Base-by-base conservation (phyloP, 2,888 invertebrate species). In the Cosmorhoe ocellata region DNA sequence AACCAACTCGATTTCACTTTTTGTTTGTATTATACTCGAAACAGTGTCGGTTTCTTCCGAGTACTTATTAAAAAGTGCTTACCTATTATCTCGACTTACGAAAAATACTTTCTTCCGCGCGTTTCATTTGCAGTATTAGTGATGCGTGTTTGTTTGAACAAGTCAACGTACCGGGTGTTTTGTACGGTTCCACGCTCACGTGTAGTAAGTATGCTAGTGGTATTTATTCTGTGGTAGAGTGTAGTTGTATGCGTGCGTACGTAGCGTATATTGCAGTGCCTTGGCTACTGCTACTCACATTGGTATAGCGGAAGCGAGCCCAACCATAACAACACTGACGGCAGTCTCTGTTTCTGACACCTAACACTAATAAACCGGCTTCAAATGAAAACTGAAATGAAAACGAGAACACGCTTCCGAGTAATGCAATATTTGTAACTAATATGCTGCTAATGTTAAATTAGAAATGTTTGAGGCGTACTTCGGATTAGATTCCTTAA, bases 271-370 rank as follows among this genome's bases (percentile, higher is more conserved):
- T 32, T 40, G 47, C 46, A 51, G 30, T 47, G 61, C 33, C 41
- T 28, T 32, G 33, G 30, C n/a, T 47, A 42, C 12, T 26, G 32
- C 32, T 32, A 33, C 42, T 41, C 22, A 40, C 22, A 37, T 39
- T 39, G 24, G 47, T 43, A 33, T 33, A 77, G 79, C 87, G 87
- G 87, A 87, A 87, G 78, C 79, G 74, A 76, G 68, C 66, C 69
- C 66, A 84, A 81, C 75, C 84, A 86, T 84, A 86, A 86, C 85
- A 85, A 77, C 72, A 66, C 75, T 65, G 78, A 72, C 80, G 76
- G 74, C 69, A 79, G 82, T 78, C 77, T 77, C 74, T 74, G 69
- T 75, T 76, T 79, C 80, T 75, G 79, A 78, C 79, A 78, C 74
- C 72, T 75, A 74, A 81, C 76, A 82, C 79, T 80, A 83, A 81